A percentile compares a stretch with the other conserved stretches of the same genome.
Evolutionary conservation across 2,113 vertebrate genomes (phyloP).

Genomic region (Ailurus styani): DNA sequence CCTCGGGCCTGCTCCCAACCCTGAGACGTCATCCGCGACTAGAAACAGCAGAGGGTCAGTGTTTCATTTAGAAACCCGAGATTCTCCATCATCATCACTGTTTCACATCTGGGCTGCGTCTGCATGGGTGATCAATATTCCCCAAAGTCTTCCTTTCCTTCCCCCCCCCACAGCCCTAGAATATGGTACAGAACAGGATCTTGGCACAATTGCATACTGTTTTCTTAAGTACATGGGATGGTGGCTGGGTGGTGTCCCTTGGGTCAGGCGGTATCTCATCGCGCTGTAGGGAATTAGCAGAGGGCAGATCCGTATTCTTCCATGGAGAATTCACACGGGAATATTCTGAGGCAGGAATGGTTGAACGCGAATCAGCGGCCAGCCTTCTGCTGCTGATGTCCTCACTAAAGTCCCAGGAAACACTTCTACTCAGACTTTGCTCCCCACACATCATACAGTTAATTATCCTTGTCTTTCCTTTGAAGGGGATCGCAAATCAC

Average conservation of each 20-base stretch:
- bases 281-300: not conserved
- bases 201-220: rapidly evolving
- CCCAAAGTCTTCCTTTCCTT: not conserved
- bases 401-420: not conserved
- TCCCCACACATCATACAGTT: not conserved
- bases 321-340: not conserved
- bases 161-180: rapidly evolving
- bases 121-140: rapidly evolving
- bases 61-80: rapidly evolving
- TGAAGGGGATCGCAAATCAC: too few relatives aligned
- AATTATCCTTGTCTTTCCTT: not conserved
- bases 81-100: rapidly evolving
- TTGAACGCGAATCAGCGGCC: conserved; percentile 11
- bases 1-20: rapidly evolving
- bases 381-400: not conserved
- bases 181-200: rapidly evolving
- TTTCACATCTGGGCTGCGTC: rapidly evolving
- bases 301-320: not conserved
- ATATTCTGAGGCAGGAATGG: not conserved
- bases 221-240: rapidly evolving
- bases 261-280: not conserved
- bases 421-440: not conserved
- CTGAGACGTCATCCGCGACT: rapidly evolving
- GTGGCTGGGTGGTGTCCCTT: rapidly evolving
- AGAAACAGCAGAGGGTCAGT: rapidly evolving